Evolutionary conservation across 2,888 invertebrate genomes (phyloP), one percentile per base, ranked within the genome.

Genomic region (Trissonchulus sp.): DNA sequence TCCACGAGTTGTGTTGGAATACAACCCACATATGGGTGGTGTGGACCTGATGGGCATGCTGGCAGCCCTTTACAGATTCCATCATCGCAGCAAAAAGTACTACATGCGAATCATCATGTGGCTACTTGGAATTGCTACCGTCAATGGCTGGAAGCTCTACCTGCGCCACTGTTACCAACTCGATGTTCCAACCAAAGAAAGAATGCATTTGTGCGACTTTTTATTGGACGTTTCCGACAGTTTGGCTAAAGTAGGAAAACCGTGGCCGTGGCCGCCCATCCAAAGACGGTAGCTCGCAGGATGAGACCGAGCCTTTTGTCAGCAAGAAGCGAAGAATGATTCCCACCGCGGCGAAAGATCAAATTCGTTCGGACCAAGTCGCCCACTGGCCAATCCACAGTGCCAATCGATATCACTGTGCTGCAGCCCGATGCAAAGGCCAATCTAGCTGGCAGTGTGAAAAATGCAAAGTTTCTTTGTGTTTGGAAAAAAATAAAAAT

Each of bases 1-100:
- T 8, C 76, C 76, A 1, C 63, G 38, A 18, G 68, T 76, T 33
- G 76, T 76, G 33, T 2, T n/a, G 23, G 48, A 48, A 48, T 48
- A 48, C 48, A 48, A 48, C 48, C 8, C 23, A 15, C 48, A 48
- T 23, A 48, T 48, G 48, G 48, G 48, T 48, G 48, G 48, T 15
- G 48, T 48, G 48, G 48, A 48, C 48, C 23, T 48, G 48, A 23
- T 23, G 23, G 48, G 23, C 48, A 48, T 48, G 48, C 48, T 48
- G 8, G 48, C 23, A 48, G 23, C 23, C 48, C 8, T 48, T 48
- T 23, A 48, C 23, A 48, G 8, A 8, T 8, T 15, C 8, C 23
- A 15, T 8, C 8, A 15, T 8, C 23, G 48, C 8, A 48, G 48
- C 8, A 48, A 23, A 48, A 48, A 48, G 23, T 48, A 48, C 48